Base-by-base conservation (phyloP, 2,888 invertebrate genomes). In the Onthophagus sagittarius region DNA sequence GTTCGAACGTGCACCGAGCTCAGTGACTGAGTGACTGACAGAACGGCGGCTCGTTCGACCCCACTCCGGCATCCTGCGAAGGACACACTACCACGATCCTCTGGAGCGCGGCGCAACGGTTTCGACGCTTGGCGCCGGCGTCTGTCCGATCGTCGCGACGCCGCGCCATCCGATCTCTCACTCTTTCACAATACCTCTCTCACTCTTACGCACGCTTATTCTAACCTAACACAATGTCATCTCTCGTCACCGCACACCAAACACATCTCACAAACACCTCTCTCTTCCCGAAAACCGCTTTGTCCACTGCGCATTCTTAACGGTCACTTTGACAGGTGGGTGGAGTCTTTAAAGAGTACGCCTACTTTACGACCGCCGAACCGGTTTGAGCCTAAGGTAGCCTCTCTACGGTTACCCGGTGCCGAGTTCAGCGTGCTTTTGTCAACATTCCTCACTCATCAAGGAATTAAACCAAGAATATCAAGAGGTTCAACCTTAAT, bases 11-110 rank as follows among this genome's bases (percentile, higher is more conserved):
- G 82, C 83, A 81, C 79, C 82, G 82, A 82, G 84, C 83, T 83
- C 83, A 84, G 82, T 84, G 84, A 85, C 85, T 85, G 84, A 85
- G 82, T 85, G 86, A 85, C 82, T 85, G 85, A 85, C 85, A 85
- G 83, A 53, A 53, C 39, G 39, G 39, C 39, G 39, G 39, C 39
- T 53, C 39, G 39, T 53, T 53, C 39, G 80, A 81, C 82, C 82
- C 79, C 83, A 83, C 84, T 77, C 78, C 76, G 76, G 76, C 39
- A 11, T 53, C 39, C 39, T 53, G 39, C 39, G 39, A 53, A 53
- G 39, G 39, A 53, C 39, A 23, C 23, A 75, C 76, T 74, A 77
- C 78, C 75, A 77, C 77, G 39, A 53, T 53, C 39, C 39, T 23
- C 23, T 77, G 76, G 76, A 78, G 79, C 78, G 77, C 78, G 77